phyloP scores from a whole-genome alignment of 2,797 vertebrate species.

The Coccyzus lansbergi region DNA sequence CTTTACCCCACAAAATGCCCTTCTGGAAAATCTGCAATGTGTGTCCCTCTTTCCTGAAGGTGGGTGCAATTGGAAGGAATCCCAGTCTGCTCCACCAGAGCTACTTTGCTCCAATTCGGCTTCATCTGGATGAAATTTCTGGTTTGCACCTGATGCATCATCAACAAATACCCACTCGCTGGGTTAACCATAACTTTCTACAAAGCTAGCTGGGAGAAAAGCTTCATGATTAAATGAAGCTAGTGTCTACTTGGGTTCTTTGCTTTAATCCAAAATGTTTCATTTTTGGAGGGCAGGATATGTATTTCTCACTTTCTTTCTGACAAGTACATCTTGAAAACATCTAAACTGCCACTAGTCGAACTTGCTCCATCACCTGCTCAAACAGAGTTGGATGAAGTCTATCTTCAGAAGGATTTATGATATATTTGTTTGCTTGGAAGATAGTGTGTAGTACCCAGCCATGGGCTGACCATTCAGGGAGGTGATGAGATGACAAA shows the following conservation, averaged over 20 bases:
- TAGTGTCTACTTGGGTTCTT: neutral
- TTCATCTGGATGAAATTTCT: neutral
- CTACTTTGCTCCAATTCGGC: constrained; percentile 17
- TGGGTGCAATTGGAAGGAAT: neutral
- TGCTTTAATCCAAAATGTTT: neutral
- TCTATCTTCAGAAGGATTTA: neutral
- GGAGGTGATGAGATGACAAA: fast-evolving
- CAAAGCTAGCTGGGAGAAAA: constrained; percentile 28
- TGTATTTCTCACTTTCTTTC: neutral
- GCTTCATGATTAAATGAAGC: constrained; percentile 12
- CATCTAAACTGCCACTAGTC: neutral
- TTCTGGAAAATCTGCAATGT: neutral
- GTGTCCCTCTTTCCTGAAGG: neutral
- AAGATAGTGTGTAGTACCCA: neutral
- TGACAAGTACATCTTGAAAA: neutral
- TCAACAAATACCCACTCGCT: constrained; percentile 7
- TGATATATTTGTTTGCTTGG: neutral
- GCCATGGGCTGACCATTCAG: neutral
- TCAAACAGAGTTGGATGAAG: neutral
- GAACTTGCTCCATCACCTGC: neutral
- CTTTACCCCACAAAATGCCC: neutral
- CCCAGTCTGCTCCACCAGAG: neutral
- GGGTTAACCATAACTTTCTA: constrained; percentile 48
- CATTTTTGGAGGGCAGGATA: neutral
- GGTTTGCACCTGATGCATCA: constrained; percentile 34